A percentile compares a stretch with the other conserved stretches of the same genome.
phyloP scores from a whole-genome alignment of 2,113 vertebrate species.

The Toxostoma redivivum region DNA sequence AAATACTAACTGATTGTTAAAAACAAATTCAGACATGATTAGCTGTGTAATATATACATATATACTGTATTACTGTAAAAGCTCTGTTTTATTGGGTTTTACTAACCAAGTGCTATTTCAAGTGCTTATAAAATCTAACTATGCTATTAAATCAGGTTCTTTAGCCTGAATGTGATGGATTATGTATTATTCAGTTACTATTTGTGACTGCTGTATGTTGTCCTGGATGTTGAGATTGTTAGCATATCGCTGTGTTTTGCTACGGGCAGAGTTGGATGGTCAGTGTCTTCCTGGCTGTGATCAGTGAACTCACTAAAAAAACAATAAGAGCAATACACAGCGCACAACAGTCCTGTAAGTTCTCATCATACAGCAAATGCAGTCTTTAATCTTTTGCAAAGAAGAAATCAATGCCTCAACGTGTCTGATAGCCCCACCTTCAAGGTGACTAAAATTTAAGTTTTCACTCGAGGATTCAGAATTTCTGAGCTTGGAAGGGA shows the following conservation, averaged over 20 bases:
- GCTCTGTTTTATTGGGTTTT: neutral
- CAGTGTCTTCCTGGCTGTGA: neutral
- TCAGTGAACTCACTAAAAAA: neutral
- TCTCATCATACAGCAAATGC: neutral
- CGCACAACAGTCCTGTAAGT: neutral
- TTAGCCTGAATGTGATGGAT: neutral
- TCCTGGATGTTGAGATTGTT: neutral
- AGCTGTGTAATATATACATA: neutral
- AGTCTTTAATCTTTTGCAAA: neutral
- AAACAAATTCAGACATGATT: slow-evolving; percentile 26
- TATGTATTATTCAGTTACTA: neutral
- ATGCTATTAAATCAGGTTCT: neutral
- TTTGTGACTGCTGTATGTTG: neutral
- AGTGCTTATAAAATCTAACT: slow-evolving; percentile 20
- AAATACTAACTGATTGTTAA: neutral
- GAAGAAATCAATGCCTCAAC: neutral
- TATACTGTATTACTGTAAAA: slow-evolving; percentile 12
- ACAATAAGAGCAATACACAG: neutral
- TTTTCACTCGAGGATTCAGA: neutral
- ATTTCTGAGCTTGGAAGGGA: neutral
- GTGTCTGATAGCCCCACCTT: neutral
- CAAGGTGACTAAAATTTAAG: neutral
- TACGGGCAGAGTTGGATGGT: neutral
- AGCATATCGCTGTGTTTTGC: neutral
- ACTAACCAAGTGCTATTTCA: neutral